Evolutionary conservation across 2,888 invertebrate species (phyloP).

Genomic region (Protula sp.): DNA sequence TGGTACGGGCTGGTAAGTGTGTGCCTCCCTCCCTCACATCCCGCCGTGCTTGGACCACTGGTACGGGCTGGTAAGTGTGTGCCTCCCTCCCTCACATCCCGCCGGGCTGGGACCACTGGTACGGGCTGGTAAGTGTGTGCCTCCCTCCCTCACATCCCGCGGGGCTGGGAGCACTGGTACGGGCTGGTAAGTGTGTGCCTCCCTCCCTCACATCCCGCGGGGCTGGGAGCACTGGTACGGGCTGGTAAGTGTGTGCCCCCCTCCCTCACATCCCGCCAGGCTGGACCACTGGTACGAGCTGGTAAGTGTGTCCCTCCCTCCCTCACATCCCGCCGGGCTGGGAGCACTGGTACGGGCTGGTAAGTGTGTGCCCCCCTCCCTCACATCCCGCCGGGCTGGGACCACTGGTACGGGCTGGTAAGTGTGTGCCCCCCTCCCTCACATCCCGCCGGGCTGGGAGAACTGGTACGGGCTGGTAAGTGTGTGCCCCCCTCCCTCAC

Average conservation of each 20-base stretch:
- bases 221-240: conserved; percentile 88
- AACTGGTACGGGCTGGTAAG: conserved; percentile 81
- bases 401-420: conserved; percentile 75
- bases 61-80: conserved; percentile 78
- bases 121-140: conserved; percentile 75
- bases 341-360: conserved; percentile 79
- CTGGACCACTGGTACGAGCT: conserved; percentile 81
- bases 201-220: conserved; percentile 75
- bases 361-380: conserved; percentile 90
- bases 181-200: conserved; percentile 83
- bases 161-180: conserved; percentile 82
- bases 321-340: conserved; percentile 80
- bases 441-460: conserved; percentile 79
- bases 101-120: conserved; percentile 80
- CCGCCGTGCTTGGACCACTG: conserved; percentile 85
- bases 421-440: too few relatives aligned
- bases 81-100: conserved; percentile 88
- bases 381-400: conserved; percentile 81
- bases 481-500: too few relatives aligned
- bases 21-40: conserved; percentile 81
- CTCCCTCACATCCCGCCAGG: conserved; percentile 80
- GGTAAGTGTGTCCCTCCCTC: conserved; percentile 84
- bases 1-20: conserved; percentile 83
- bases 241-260: conserved; percentile 80
- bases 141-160: conserved; percentile 85